Conservation (phyloP, 2,113 vertebrate species). For the Oenanthe oenanthe region DNA sequence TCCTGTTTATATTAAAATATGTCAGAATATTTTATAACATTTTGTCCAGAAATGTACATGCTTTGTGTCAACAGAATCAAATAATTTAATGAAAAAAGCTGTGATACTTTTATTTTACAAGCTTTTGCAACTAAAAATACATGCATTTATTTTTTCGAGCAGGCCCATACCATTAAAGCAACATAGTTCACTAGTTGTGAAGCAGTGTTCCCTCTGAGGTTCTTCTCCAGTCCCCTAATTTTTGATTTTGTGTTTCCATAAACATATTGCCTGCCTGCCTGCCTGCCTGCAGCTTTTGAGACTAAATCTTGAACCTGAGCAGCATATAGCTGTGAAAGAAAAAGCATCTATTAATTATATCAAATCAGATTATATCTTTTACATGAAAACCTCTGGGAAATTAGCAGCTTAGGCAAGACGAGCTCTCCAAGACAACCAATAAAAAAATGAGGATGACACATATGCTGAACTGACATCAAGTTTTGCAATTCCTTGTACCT, state of each 20-base stretch:
- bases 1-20: slow-evolving; percentile 95
- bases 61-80: slow-evolving; percentile 74
- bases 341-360: slow-evolving; percentile 41
- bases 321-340: slow-evolving; percentile 35
- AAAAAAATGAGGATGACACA: background rate
- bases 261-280: slow-evolving; percentile 19
- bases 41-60: slow-evolving; percentile 77
- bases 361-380: slow-evolving; percentile 45
- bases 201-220: background rate
- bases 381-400: slow-evolving; percentile 40
- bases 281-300: slow-evolving; percentile 43
- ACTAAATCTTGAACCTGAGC: slow-evolving; percentile 67
- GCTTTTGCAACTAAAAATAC: slow-evolving; percentile 45
- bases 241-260: slow-evolving; percentile 61
- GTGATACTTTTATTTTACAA: slow-evolving; percentile 60
- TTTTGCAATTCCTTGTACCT: background rate
- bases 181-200: slow-evolving; percentile 17
- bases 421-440: slow-evolving; percentile 39
- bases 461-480: rapidly evolving
- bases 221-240: background rate
- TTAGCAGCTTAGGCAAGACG: slow-evolving; percentile 9
- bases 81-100: slow-evolving; percentile 72
- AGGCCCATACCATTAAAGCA: background rate
- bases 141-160: slow-evolving; percentile 42
- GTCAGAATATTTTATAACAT: slow-evolving; percentile 85